Base-by-base conservation (phyloP, 2,113 vertebrate genomes). In the Cygnus atratus region DNA sequence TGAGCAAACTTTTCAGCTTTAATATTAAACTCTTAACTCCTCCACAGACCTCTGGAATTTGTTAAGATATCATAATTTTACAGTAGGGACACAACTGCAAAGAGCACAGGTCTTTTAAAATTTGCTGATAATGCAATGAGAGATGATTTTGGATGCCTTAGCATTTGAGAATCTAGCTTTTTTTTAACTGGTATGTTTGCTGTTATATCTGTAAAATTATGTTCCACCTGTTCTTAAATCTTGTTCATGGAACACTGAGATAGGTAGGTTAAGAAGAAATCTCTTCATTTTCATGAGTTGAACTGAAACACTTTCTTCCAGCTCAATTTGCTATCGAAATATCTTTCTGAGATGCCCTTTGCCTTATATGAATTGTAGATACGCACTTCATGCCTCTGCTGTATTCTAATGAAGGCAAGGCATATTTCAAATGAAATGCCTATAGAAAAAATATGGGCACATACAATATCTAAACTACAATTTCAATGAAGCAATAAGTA, bases 341-440 rank as follows among this genome's bases (percentile, higher is more conserved):
- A 73, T 13, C 20, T 82, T 74, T 86, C 39, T 28, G 65, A 88
- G 70, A 25, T 96, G 86, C 70, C 80, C 80, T 96, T 95, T 95
- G 61, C 80, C 76, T 95, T 90, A 37, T 73, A 88, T 81, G 86
- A 95, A 78, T 78, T 90, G 86, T 96, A 90, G 76, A 88, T 95
- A 90, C 71, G 57, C 80, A 48, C 43, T 74, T 86, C 35, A 25
- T 90, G 57, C 68, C 39, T 93, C 83, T 88, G 58, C 66, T 88
- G 57, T 92, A 48, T 88, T 84, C 48, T 95, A 81, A 93, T 81
- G 73, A 84, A 90, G 46, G 57, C 2, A 9, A 88, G 65, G 35
- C 65, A 71, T 39, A 46, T 41, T 88, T 84, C 28, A 84, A 55
- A 67, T 74, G 8, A 88, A 94, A 92, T 67, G 85, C n/a, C 37